phyloP scores from a whole-genome alignment of 2,113 vertebrate genomes.

The Channa argus region DNA sequence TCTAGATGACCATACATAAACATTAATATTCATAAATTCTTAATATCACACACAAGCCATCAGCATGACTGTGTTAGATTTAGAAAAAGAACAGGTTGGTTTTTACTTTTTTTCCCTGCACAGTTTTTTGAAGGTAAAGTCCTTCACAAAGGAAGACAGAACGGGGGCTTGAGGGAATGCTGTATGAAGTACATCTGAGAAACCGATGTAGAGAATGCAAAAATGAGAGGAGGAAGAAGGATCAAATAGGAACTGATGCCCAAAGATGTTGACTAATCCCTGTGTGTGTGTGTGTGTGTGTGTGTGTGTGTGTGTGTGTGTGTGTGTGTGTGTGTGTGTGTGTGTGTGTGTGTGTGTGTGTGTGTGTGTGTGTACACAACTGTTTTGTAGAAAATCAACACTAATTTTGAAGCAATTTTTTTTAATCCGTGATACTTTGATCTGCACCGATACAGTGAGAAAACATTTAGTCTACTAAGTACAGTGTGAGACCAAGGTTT shows the following conservation, averaged over 20 bases:
- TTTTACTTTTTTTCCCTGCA: constrained; percentile 36
- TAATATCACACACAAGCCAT: constrained; percentile 18
- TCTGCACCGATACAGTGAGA: background rate
- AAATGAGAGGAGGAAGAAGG: constrained; percentile 22
- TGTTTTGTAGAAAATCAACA: no score
- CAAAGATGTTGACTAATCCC: constrained; percentile 60
- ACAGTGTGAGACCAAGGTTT: background rate
- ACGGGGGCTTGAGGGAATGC: constrained; percentile 34
- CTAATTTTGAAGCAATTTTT: no score
- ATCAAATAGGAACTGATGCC: constrained; percentile 57
- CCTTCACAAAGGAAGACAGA: constrained; percentile 58
- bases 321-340: no score
- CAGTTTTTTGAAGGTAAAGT: constrained; percentile 59
- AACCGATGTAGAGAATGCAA: constrained; percentile 63
- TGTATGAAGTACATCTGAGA: constrained; percentile 55
- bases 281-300: background rate
- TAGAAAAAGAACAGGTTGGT: constrained; percentile 29
- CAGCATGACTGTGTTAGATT: constrained; percentile 42
- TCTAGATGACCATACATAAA: background rate
- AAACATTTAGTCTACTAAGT: background rate
- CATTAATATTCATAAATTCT: background rate
- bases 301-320: no score
- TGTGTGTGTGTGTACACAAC: no score
- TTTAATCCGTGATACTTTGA: background rate
- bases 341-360: no score